Base-by-base conservation (phyloP, 1,140 invertebrate genomes). In the Caenorhabditis brenneri region DNA sequence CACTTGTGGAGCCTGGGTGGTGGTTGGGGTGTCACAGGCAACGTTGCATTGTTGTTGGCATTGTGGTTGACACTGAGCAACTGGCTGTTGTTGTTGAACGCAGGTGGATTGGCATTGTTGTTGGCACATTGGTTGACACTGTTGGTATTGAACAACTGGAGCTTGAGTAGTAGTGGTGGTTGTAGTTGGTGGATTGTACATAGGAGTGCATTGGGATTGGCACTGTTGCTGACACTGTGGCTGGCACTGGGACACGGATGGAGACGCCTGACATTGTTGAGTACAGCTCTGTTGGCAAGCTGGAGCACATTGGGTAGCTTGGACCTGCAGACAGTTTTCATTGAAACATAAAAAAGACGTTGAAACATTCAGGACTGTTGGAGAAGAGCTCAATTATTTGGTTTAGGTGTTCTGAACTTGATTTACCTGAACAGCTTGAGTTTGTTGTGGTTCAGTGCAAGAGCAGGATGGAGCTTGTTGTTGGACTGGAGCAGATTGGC, bases 161-260 rank as follows among this genome's bases (percentile, higher is more conserved):
- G 65, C 46, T 31, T 36, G 81, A 16, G 36, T 39, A 22, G 51
- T 53, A 6, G 36, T 42, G 80, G 27, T 81, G 9, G 22, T 53
- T 48, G 31, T 51, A 10, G 53, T 55, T 55, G 53, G 53, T 55
- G 53, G 53, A 27, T 55, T 55, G 53, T 55, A 55, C 53, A 55
- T 55, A 27, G 58, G 81, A 58, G 82, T 24, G 27, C 65, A 83
- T 10, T 39, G 29, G n/a, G 82, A 24, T 69, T 78, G 65, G 27
- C 84, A 85, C 24, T 84, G 60, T 46, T 85, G 79, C 60, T 85
- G 82, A 27, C 84, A 85, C 33, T 85, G 81, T 36, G 65, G 84
- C 16, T 78, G 78, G 48, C 78, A 79, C 19, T 27, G 22, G 29
- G 82, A 65, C 16, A 48, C 82, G 6, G 55, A 53, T 55, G 27